Percentiles rank a stretch among this genome's conserved stretches.
Conservation (phyloP, 2,797 vertebrate genomes). For the Myripristis murdjan region DNA sequence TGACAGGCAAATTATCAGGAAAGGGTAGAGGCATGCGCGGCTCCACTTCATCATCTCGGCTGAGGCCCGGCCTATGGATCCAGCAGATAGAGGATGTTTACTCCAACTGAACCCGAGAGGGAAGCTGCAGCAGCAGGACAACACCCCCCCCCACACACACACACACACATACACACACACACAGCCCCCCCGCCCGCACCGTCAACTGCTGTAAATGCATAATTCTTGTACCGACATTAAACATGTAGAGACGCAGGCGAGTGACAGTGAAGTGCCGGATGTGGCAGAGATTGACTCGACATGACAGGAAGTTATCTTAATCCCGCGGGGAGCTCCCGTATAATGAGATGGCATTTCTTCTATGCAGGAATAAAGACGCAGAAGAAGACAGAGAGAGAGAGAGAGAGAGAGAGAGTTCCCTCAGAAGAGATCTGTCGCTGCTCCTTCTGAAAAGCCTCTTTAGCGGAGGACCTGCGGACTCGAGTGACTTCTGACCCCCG, state of each 20-base stretch:
- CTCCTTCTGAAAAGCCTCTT: neutral
- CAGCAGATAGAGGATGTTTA: constrained; percentile 34
- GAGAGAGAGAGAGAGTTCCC: no score
- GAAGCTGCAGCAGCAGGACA: no score
- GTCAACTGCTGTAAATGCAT: constrained; percentile 63
- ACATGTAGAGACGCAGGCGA: constrained; percentile 61
- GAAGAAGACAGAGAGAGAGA: no score
- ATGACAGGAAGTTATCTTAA: constrained; percentile 62
- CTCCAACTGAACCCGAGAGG: no score
- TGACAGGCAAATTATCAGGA: constrained; percentile 68
- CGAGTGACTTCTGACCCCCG: constrained; percentile 48
- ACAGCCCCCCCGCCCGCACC: constrained; percentile 14
- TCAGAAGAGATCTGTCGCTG: neutral
- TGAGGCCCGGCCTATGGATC: neutral
- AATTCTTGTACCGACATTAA: constrained; percentile 73
- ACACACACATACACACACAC: no score
- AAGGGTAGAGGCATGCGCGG: constrained; percentile 32
- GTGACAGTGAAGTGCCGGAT: constrained; percentile 49
- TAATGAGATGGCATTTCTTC: constrained; percentile 21
- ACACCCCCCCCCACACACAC: no score
- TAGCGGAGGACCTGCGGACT: constrained; percentile 31
- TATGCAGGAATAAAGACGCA: neutral
- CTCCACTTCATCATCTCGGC: constrained; percentile 66
- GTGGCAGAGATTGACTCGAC: constrained; percentile 47
- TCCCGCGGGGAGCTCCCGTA: neutral